Evolutionary conservation across 2,888 invertebrate species (phyloP).

Genomic region (Nasonovia ribisnigri): DNA sequence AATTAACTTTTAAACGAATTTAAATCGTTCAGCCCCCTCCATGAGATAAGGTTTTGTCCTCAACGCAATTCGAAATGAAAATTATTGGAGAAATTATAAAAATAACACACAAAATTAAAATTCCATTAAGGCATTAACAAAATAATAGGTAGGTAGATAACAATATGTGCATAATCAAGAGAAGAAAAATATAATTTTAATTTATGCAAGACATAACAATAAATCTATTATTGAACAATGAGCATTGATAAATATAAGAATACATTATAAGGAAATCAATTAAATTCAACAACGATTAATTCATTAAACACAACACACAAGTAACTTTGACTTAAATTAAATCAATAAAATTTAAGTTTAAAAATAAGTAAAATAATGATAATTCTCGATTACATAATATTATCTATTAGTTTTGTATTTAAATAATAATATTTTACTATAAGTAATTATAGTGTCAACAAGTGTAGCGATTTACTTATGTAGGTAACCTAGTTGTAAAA

Average conservation of each 20-base stretch:
- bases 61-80: background rate
- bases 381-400: background rate
- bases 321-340: background rate
- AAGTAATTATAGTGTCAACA: background rate
- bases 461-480: background rate
- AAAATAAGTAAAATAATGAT: slow-evolving; percentile 26
- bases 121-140: background rate
- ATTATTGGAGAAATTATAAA: background rate
- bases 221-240: background rate
- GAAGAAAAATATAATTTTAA: background rate
- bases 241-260: background rate
- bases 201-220: background rate
- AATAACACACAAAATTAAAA: background rate
- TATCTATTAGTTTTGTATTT: background rate
- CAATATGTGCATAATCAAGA: background rate
- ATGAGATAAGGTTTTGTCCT: background rate
- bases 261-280: background rate
- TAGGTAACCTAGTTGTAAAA: background rate
- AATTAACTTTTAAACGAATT: background rate
- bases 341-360: background rate
- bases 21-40: background rate
- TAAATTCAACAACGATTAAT: background rate
- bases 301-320: background rate
- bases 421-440: background rate
- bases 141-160: background rate